Base-by-base conservation (phyloP, 2,888 invertebrate species). In the Lingula anatina region DNA sequence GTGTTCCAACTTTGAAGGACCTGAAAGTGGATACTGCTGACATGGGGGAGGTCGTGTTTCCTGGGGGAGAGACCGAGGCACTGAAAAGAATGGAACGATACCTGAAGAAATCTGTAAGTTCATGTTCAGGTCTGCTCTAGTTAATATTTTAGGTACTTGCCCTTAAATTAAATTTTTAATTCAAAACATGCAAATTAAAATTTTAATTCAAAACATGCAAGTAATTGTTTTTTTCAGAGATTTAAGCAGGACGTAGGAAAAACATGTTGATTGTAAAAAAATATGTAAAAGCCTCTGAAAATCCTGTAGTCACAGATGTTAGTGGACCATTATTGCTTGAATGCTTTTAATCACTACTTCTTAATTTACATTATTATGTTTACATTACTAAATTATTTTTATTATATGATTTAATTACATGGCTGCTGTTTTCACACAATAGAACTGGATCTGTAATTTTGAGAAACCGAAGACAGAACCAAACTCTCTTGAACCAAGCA, bases 401-500 rank as follows among this genome's bases (percentile, higher is more conserved):
- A 35, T 9, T 44, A 25, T 49, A n/a, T 35, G 2, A 5, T 36
- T 43, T 44, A 25, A 2, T 47, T 53, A n/a, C n/a, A n/a, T n/a
- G n/a, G n/a, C n/a, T n/a, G n/a, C n/a, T n/a, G n/a, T n/a, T n/a
- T n/a, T n/a, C n/a, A n/a, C n/a, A n/a, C n/a, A 54, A 2, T 57
- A 90, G 76, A 89, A 88, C 1, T 90, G 89, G 89, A 88, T 89
- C 9, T 89, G 89, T 25, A 86, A 86, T 9, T 90, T 90, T 70
- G 90, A 88, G 9, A 81, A 86, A 42, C 90, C 90, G 0, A 90
- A 90, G 78, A 90, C 90, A 86, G 89, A 89, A 0, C 89, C 90
- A 1, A 88, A 90, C 67, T 88, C 88, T 0, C 76, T 91, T 27
- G 76, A 88, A 23, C 87, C 90, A 12, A 89, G 89, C 60, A 86